Base-by-base conservation (phyloP, 1,140 invertebrate genomes). In the Temnothorax nylanderi region DNA sequence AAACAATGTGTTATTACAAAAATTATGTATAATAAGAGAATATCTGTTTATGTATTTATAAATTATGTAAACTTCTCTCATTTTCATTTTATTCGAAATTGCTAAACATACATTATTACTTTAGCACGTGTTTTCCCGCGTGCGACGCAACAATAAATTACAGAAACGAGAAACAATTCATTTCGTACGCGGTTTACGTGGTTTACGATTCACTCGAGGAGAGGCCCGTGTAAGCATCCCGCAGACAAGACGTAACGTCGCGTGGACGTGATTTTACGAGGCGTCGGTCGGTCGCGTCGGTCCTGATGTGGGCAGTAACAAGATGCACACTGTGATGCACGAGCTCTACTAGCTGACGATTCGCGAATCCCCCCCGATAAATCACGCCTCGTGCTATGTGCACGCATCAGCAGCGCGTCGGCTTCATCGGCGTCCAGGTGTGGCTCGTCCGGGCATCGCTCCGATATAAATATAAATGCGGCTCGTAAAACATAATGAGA, bases 401-500 rank as follows among this genome's bases (percentile, higher is more conserved):
- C 37, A n/a, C 49, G 44, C 49, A 58, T 58, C 21, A 62, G 32
- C 44, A 54, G 7, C 47, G 51, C 18, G 67, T 58, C 37, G 37
- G 37, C 51, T 60, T 67, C 54, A 37, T 18, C 77, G 80, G 51
- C n/a, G 41, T 47, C 78, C 37, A 82, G 71, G 69, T 75, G 56
- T 58, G 65, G 71, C 71, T 49, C 32, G 21, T 21, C 26, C 44
- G 41, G 41, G 16, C 16, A 32, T 26, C 78, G 47, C 5, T 49
- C 13, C 62, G 71, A 77, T 77, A 77, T 77, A 85, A 85, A 77
- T 77, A 85, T 85, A 77, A 85, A 77, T 85, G 21, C 34, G 62
- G 49, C 60, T 85, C 60, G 74, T 77, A 67, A 85, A 85, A 77
- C 51, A 67, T 81, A 71, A 86, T 51, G 85, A 86, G 85, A 71